Evolutionary conservation across 23 tunicate genomes (phyloP).

Genomic region (Aplidium turbinatum): DNA sequence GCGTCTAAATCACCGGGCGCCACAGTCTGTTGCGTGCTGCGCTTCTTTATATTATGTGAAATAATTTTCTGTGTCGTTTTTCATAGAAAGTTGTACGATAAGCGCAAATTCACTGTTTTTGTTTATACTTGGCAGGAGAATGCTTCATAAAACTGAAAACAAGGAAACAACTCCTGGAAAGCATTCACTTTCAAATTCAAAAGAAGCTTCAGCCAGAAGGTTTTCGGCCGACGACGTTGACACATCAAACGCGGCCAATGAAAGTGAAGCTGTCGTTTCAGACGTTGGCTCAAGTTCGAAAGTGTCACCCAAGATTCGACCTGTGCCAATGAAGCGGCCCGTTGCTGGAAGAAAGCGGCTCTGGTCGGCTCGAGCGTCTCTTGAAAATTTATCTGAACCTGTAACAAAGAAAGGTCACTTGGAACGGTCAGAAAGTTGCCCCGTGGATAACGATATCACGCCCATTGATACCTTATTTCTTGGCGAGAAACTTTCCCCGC

Average conservation of each 20-base stretch:
- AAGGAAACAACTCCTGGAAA: not conserved
- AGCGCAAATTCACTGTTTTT: too few species aligned
- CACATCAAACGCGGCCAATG: not conserved
- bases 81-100: too few species aligned
- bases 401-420: slow-evolving; percentile 23
- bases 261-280: slow-evolving; percentile 28
- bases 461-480: not conserved
- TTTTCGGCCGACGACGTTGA: slow-evolving; percentile 34
- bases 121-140: not conserved
- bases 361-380: slow-evolving; percentile 52
- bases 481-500: not conserved
- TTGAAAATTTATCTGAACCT: slow-evolving; percentile 4
- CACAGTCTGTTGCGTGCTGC: too few species aligned
- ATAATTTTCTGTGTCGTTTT: too few species aligned
- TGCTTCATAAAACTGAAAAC: not conserved
- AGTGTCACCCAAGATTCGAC: slow-evolving; percentile 25
- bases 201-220: not conserved
- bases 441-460: not conserved
- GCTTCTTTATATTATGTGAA: too few species aligned
- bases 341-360: slow-evolving; percentile 25
- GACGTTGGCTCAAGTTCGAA: slow-evolving; percentile 19
- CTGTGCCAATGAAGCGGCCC: slow-evolving; percentile 1
- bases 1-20: too few species aligned
- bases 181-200: not conserved
- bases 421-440: slow-evolving; percentile 40